Base-by-base conservation (phyloP, 2,888 invertebrate genomes). In the Leucania comma region DNA sequence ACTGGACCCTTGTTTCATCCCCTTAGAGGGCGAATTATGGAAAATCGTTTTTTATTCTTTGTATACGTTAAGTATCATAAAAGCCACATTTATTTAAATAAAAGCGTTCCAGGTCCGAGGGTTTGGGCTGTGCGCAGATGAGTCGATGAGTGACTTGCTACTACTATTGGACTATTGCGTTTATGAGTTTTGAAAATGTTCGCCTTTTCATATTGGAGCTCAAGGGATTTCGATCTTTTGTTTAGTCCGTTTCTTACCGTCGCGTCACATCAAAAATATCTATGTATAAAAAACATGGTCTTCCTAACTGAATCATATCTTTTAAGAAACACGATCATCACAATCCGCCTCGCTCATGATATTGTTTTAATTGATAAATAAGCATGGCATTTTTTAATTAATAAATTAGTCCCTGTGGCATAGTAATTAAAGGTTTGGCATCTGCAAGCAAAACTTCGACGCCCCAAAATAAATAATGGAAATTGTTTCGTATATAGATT, bases 401-500 rank as follows among this genome's bases (percentile, higher is more conserved):
- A 26, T 58, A 20, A 60, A 26, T 57, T 29, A 61, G 59, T 58
- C 20, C 32, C n/a, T 61, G 14, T 51, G 32, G 29, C 32, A 50
- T 62, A 50, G 12, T 48, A 26, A 50, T 57, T 57, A 26, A 26
- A 42, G 38, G 17, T 24, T 74, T 80, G 70, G 66, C 64, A 22
- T 62, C n/a, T 80, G 87, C 89, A 88, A 88, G 85, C 87, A 85
- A 82, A 81, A 80, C 80, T 78, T 76, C 78, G 71, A 82, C 76
- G 91, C 90, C 89, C 90, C 90, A 90, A 90, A 84, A 82, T 79
- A 75, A 84, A 78, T 72, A 73, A 82, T 81, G 81, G 75, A 81
- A 84, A 83, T 80, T 83, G 77, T 84, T 80, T 81, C 70, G 80
- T 83, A 88, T 87, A 86, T 86, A 89, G 88, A 90, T 82, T 81